These are phyloP conservation scores for Limonius californicus DNA, from an alignment of 1,140 invertebrate genomes.

Conservation along the genomic window DNA sequence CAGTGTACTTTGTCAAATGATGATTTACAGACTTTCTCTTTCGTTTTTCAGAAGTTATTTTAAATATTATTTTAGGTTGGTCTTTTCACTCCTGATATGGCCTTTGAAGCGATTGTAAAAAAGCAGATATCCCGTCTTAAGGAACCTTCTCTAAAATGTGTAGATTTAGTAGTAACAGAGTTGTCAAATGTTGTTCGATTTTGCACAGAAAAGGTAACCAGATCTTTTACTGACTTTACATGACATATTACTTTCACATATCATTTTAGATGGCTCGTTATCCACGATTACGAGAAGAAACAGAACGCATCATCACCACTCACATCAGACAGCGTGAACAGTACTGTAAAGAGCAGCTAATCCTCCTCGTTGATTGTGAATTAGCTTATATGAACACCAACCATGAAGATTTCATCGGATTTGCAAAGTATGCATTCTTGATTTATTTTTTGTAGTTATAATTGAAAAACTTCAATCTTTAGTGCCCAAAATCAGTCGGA, in stretches of 20 bases:
- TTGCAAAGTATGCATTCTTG: conserved; percentile 96
- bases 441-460: too few relatives aligned
- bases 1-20: too few relatives aligned
- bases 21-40: too few relatives aligned
- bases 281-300: conserved; percentile 95
- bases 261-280: conserved; percentile 85
- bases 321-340: conserved; percentile 93
- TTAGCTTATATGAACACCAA: conserved; percentile 99
- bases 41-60: too few relatives aligned
- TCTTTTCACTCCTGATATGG: conserved; percentile 99
- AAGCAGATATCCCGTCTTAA: conserved; percentile 95
- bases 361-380: conserved; percentile 93
- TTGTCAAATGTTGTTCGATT: conserved; percentile 91
- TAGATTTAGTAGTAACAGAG: conserved; percentile 95
- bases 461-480: too few relatives aligned
- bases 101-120: conserved; percentile 99
- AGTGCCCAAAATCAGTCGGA: conserved; percentile 96
- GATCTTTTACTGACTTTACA: too few relatives aligned
- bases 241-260: too few relatives aligned
- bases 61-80: too few relatives aligned
- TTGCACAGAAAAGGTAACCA: conserved; percentile 87
- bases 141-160: conserved; percentile 96
- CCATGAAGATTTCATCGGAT: conserved; percentile 99
- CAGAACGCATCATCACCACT: conserved; percentile 94
- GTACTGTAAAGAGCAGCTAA: conserved; percentile 92